Percentiles rank a stretch among this genome's conserved stretches.
Conservation (phyloP, 2,888 invertebrate genomes). For the Dione vanillae region DNA sequence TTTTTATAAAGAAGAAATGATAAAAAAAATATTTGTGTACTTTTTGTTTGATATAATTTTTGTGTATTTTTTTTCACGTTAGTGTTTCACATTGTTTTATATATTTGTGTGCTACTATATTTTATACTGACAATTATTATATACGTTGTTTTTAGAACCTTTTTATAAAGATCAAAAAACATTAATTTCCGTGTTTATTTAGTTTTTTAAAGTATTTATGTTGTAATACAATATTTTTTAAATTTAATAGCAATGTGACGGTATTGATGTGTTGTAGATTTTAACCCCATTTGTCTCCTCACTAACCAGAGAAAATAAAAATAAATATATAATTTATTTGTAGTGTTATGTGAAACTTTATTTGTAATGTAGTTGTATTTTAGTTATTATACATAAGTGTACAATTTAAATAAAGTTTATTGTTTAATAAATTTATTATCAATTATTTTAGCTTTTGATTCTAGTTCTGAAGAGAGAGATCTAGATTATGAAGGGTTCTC, state of each 20-base stretch:
- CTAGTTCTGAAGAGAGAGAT: too few relatives aligned
- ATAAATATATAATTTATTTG: neutral
- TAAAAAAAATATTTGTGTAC: too few relatives aligned
- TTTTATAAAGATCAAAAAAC: neutral
- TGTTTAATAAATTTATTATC: neutral
- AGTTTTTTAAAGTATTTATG: neutral
- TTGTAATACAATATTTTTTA: neutral
- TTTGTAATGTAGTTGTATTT: slow-evolving; percentile 4
- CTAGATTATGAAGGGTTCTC: too few relatives aligned
- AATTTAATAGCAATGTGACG: neutral
- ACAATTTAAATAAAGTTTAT: slow-evolving; percentile 5
- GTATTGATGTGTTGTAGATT: too few relatives aligned
- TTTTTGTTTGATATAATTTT: too few relatives aligned
- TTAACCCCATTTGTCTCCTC: too few relatives aligned
- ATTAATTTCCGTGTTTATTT: neutral
- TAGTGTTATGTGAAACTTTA: neutral
- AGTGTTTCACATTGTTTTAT: too few relatives aligned
- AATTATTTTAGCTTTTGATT: neutral
- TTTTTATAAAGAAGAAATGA: too few relatives aligned
- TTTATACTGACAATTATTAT: neutral
- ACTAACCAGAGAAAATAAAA: neutral
- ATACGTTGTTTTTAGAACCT: neutral
- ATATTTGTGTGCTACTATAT: too few relatives aligned
- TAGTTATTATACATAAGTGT: neutral
- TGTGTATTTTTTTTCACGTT: too few relatives aligned